Base-by-base conservation (phyloP, 1,140 invertebrate genomes). In the Drosophila sturtevanti region DNA sequence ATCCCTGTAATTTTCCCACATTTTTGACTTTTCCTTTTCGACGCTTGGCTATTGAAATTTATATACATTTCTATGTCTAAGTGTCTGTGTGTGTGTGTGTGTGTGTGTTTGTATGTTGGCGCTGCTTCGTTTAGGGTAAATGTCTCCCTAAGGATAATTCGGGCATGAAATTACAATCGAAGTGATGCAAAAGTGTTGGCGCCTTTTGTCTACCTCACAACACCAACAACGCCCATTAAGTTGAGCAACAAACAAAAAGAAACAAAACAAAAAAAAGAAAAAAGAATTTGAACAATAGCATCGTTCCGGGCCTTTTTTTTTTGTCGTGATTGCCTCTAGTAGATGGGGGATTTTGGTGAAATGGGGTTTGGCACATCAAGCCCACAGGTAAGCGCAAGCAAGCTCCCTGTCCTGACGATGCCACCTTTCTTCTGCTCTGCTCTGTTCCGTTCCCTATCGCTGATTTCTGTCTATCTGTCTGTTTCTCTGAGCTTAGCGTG, bases 111-210 rank as follows among this genome's bases (percentile, higher is more conserved):
- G 52, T 44, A 27, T 56, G 59, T 60, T 41, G 41, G 51, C 24
- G 55, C 44, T 44, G 41, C 63, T 77, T 80, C 77, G 77, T 77
- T 80, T 80, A 80, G 77, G 75, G 76, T 71, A 72, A 79, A 84
- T 84, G 80, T 81, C 80, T 86, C 82, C 82, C 82, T 77, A 86
- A 86, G 82, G 82, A 86, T 86, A 86, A 86, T 86, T 86, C 82
- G 78, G 75, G 80, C 82, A 82, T 86, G 82, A 86, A 86, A 86
- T 86, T 86, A 86, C 82, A 86, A 86, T 86, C 82, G 82, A 86
- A 86, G 77, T 86, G 77, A 73, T 79, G 74, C 77, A 80, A 80
- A 77, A 77, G 77, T 74, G 77, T 80, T 80, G 74, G 66, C 66
- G 77, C 75, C 77, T 81, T 74, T 79, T 81, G 79, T 79, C 77